Evolutionary conservation across 2,888 invertebrate genomes (phyloP).

Genomic region (Ochropacha duplaris): DNA sequence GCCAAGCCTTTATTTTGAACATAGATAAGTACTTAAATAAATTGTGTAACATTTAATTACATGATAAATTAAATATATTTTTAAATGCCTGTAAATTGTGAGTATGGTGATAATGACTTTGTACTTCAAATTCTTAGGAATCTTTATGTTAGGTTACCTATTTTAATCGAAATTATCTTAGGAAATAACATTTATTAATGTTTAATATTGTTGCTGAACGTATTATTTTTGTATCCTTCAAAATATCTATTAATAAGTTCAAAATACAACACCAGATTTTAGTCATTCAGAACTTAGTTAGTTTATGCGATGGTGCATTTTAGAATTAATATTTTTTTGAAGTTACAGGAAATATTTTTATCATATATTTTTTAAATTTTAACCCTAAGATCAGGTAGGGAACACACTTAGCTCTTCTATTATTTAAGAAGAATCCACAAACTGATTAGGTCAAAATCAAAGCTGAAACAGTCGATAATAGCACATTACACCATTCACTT

Average conservation of each 20-base stretch:
- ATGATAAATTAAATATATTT: constrained; percentile 14
- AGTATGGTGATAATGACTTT: constrained; percentile 46
- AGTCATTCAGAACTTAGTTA: no score
- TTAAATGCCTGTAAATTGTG: constrained; percentile 16
- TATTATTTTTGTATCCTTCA: background rate
- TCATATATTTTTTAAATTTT: background rate
- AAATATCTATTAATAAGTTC: background rate
- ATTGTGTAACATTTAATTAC: constrained; percentile 50
- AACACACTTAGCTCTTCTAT: background rate
- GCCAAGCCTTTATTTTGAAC: no score
- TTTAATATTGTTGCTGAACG: background rate
- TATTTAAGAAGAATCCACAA: background rate
- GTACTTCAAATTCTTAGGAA: constrained; percentile 58
- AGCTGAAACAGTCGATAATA: background rate
- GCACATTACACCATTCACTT: background rate
- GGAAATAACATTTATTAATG: background rate
- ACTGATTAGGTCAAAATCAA: background rate
- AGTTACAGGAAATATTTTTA: no score
- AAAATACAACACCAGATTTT: no score
- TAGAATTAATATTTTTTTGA: no score
- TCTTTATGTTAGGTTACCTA: constrained; percentile 20
- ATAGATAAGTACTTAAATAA: no score
- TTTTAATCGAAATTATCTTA: background rate
- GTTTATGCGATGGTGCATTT: no score
- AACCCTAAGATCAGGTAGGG: background rate